phyloP scores from a whole-genome alignment of 1,140 invertebrate species.

The Drosophila funebris region DNA sequence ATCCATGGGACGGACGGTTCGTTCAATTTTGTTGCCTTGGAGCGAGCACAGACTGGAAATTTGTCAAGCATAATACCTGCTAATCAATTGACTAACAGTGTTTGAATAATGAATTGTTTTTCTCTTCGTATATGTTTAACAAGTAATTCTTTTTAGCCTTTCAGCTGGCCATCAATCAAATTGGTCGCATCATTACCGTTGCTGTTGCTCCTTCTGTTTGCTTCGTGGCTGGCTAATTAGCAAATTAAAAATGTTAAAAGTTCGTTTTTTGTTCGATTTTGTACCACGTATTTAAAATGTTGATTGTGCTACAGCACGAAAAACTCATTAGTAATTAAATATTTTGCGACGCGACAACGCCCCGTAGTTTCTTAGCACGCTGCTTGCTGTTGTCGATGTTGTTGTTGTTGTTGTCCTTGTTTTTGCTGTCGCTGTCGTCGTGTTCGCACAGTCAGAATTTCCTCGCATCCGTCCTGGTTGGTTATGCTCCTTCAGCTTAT shows the following conservation, averaged over 20 bases:
- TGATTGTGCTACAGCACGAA: conserved; percentile 63
- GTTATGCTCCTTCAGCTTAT: too few species aligned
- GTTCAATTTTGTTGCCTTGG: conserved; percentile 29
- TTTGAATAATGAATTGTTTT: conserved; percentile 72
- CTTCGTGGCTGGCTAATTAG: conserved; percentile 65
- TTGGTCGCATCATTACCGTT: conserved; percentile 26
- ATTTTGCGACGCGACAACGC: conserved; percentile 73
- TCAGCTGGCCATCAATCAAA: conserved; percentile 62
- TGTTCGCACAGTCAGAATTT: conserved; percentile 74
- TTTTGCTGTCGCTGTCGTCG: conserved; percentile 43
- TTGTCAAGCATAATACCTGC: conserved; percentile 68
- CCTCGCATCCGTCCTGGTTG: conserved; percentile 65
- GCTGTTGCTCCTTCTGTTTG: background rate
- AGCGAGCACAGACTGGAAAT: conserved; percentile 15
- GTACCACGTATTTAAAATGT: conserved; percentile 57
- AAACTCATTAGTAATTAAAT: conserved; percentile 82
- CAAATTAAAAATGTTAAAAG: conserved; percentile 73
- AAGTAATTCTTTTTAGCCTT: background rate
- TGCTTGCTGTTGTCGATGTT: conserved; percentile 9
- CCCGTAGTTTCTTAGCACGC: conserved; percentile 67
- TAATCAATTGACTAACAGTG: conserved; percentile 74
- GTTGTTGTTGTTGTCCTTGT: conserved; percentile 8
- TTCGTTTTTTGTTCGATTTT: conserved; percentile 29
- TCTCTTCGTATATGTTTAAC: background rate
- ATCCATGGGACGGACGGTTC: conserved; percentile 11